Percentiles rank a stretch among this genome's conserved stretches.
phyloP scores from a whole-genome alignment of 2,113 vertebrate genomes.

The Stictonetta naevosa region DNA sequence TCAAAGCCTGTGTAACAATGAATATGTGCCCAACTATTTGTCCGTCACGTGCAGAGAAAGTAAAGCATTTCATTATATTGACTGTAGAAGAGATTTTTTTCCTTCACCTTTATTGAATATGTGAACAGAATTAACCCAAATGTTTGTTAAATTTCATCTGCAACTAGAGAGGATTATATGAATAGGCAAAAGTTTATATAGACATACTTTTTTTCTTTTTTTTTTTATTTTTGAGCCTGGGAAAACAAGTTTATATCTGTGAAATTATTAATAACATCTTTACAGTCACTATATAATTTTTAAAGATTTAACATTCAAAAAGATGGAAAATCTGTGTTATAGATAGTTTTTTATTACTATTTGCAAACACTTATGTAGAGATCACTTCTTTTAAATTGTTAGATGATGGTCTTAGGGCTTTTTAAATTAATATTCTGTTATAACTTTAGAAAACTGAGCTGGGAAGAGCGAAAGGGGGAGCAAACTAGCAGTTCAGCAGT shows the following conservation, averaged over 20 bases:
- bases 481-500: neutral
- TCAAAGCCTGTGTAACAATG: accelerated
- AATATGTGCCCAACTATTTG: neutral
- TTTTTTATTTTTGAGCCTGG: neutral
- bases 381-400: neutral
- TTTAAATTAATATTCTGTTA: neutral
- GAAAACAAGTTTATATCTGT: neutral
- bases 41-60: neutral
- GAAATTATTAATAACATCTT: neutral
- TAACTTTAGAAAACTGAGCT: neutral
- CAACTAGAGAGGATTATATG: neutral
- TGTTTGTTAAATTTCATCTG: neutral
- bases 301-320: neutral
- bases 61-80: neutral
- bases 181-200: neutral
- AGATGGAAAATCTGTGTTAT: neutral
- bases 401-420: neutral
- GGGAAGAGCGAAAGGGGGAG: neutral
- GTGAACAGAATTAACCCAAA: neutral
- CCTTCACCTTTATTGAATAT: neutral
- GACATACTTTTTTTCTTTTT: neutral
- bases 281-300: neutral
- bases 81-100: neutral
- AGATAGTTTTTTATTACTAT: neutral
- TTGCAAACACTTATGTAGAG: neutral